Evolutionary conservation across 2,888 invertebrate genomes (phyloP), one percentile per base, ranked within the genome.

Genomic region (Neoscelio sp.): DNA sequence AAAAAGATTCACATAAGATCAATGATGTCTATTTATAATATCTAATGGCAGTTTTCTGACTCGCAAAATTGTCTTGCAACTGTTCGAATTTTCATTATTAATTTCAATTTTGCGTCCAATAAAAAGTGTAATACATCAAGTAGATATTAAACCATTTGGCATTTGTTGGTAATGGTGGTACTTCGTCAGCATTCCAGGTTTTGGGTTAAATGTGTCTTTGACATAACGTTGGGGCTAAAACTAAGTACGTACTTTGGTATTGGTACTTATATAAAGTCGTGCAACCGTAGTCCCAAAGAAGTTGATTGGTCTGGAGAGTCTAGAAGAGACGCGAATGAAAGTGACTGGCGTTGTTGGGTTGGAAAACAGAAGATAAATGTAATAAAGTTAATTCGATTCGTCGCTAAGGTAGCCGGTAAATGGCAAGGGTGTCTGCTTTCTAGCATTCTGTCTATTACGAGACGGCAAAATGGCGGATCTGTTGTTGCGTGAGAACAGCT

Each of bases 361-460:
- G 86, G 87, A 85, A 87, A 87, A 87, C 87, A 87, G 85, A 88
- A 86, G 87, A 87, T 85, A 88, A 88, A 89, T 85, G 88, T 86
- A 88, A 89, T 89, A 89, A 89, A 89, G 89, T 86, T 89, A 89
- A 89, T 89, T 87, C 84, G 87, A 89, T 89, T 89, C 86, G 85
- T 87, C 82, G 82, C 82, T 82, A 80, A 78, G 80, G 80, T 44
- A 70, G 68, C 73, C 28, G 38, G 38, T 38, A 70, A 70, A 46
- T 44, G 60, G 60, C 50, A 38, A 54, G 67, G 52, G 73, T 82
- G 86, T 87, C 89, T 89, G 89, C 86, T 89, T 87, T 87, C 86
- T 88, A 87, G 86, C 87, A 60, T 58, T 82, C 85, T 85, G 83
- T 85, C 84, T 86, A 87, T 88, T 87, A 87, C 78, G 78, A 52